A percentile compares a stretch with the other conserved stretches of the same genome.
These are phyloP conservation scores for Eciton burchellii DNA, from an alignment of 1,140 invertebrate genomes.

Conservation along the genomic window DNA sequence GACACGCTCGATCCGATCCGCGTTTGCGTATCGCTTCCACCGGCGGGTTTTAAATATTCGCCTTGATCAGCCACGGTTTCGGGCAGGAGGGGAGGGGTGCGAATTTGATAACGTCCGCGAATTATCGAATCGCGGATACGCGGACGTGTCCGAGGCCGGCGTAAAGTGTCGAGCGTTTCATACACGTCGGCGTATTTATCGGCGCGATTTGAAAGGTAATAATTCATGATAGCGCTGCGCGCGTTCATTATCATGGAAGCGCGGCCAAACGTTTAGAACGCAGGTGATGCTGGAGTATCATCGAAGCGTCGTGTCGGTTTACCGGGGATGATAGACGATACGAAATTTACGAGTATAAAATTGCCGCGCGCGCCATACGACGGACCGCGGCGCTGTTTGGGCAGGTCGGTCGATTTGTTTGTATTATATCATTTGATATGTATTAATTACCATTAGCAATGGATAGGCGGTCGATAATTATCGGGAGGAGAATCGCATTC, in stretches of 20 bases:
- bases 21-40: not conserved
- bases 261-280: slow-evolving; percentile 49
- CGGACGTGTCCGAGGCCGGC: slow-evolving; percentile 11
- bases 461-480: slow-evolving; percentile 46
- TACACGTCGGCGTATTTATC: slow-evolving; percentile 18
- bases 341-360: slow-evolving; percentile 59
- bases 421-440: slow-evolving; percentile 46
- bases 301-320: slow-evolving; percentile 44
- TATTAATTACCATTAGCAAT: slow-evolving; percentile 47
- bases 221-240: slow-evolving; percentile 51
- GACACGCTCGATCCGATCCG: too few relatives aligned
- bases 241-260: slow-evolving; percentile 50
- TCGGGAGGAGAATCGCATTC: slow-evolving; percentile 19
- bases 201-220: slow-evolving; percentile 46
- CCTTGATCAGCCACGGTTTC: not conserved
- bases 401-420: slow-evolving; percentile 36
- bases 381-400: not conserved
- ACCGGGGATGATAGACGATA: slow-evolving; percentile 49
- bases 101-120: slow-evolving; percentile 54
- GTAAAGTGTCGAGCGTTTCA: slow-evolving; percentile 36
- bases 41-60: slow-evolving; percentile 44
- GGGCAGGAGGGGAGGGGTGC: too few relatives aligned
- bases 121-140: slow-evolving; percentile 60
- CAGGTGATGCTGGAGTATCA: slow-evolving; percentile 52
- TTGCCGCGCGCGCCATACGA: not conserved